Percentiles rank a stretch among this genome's conserved stretches.
These are phyloP conservation scores for Sussaba pulchella DNA, from an alignment of 2,888 invertebrate genomes.

Conservation along the genomic window DNA sequence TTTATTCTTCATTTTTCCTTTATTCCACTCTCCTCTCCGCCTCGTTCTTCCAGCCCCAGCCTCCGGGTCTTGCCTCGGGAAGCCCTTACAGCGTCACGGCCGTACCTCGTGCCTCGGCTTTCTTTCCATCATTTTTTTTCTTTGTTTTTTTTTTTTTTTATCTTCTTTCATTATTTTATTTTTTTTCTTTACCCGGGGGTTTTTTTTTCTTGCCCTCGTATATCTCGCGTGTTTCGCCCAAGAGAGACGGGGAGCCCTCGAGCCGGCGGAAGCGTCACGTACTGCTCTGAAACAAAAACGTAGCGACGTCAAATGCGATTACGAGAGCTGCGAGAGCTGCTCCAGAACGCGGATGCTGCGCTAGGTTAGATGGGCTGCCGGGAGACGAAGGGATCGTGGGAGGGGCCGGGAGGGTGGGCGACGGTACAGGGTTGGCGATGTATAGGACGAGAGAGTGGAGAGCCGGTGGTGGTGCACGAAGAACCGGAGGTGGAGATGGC, in stretches of 20 bases:
- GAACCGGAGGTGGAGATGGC: constrained; percentile 82
- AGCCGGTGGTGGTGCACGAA: constrained; percentile 67
- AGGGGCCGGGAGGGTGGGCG: constrained; percentile 66
- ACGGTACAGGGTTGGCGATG: constrained; percentile 56
- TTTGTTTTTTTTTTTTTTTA: constrained; percentile 28
- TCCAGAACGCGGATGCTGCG: constrained; percentile 83
- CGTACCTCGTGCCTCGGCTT: constrained; percentile 42
- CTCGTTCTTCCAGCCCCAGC: constrained; percentile 38
- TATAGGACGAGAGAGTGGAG: constrained; percentile 63
- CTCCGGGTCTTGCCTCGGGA: constrained; percentile 29
- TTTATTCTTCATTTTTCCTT: constrained; percentile 59
- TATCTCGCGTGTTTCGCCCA: constrained; percentile 53
- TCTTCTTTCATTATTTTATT: constrained; percentile 43
- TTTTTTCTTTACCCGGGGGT: constrained; percentile 23
- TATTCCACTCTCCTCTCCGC: constrained; percentile 39
- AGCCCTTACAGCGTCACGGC: constrained; percentile 56
- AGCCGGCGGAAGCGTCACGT: constrained; percentile 82
- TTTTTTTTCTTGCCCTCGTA: constrained; percentile 46
- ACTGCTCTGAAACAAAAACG: constrained; percentile 84
- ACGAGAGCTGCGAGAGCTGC: constrained; percentile 83
- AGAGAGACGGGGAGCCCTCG: constrained; percentile 74
- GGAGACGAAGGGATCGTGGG: constrained; percentile 66
- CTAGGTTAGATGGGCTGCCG: constrained; percentile 76
- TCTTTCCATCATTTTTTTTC: too few species aligned
- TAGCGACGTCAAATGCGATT: constrained; percentile 84